A percentile compares a stretch with the other conserved stretches of the same genome.
These are phyloP conservation scores for Drosophila pseudotalamancana DNA, from an alignment of 2,888 invertebrate genomes.

Conservation along the genomic window DNA sequence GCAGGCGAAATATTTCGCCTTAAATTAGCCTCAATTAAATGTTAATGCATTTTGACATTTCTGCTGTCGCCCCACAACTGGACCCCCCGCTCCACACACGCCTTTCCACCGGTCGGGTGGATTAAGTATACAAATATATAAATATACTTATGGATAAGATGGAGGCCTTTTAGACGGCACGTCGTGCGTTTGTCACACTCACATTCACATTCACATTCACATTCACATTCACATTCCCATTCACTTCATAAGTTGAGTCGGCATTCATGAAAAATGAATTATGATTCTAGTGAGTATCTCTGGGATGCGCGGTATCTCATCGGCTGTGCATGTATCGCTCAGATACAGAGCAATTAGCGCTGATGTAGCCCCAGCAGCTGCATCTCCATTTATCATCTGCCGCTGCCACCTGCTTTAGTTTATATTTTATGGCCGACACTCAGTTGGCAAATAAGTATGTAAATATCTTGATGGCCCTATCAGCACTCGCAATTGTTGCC, in stretches of 20 bases:
- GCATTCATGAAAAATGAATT: slow-evolving; percentile 56
- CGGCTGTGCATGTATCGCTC: slow-evolving; percentile 40
- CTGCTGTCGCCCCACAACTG: slow-evolving; percentile 64
- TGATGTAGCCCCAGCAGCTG: slow-evolving; percentile 80
- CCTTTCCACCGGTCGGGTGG: not conserved
- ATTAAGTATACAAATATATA: slow-evolving; percentile 39
- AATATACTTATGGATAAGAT: slow-evolving; percentile 38
- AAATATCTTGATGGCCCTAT: slow-evolving; percentile 54
- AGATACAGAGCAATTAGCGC: slow-evolving; percentile 75
- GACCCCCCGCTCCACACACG: not conserved
- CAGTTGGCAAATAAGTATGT: slow-evolving; percentile 49
- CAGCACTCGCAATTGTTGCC: slow-evolving; percentile 10
- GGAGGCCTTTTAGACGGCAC: slow-evolving; percentile 18
- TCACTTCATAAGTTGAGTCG: slow-evolving; percentile 22
- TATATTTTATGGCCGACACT: slow-evolving; percentile 37
- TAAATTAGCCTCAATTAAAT: slow-evolving; percentile 84
- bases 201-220: slow-evolving; percentile 46
- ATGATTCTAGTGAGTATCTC: slow-evolving; percentile 50
- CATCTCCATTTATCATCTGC: slow-evolving; percentile 73
- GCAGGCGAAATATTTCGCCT: slow-evolving; percentile 82
- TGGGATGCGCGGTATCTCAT: slow-evolving; percentile 21
- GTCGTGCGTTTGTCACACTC: slow-evolving; percentile 45
- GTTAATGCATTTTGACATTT: slow-evolving; percentile 84
- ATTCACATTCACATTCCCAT: slow-evolving; percentile 45
- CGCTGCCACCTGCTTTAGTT: slow-evolving; percentile 48